phyloP scores from a whole-genome alignment of 2,888 invertebrate species.

The Drosophila subsilvestris region DNA sequence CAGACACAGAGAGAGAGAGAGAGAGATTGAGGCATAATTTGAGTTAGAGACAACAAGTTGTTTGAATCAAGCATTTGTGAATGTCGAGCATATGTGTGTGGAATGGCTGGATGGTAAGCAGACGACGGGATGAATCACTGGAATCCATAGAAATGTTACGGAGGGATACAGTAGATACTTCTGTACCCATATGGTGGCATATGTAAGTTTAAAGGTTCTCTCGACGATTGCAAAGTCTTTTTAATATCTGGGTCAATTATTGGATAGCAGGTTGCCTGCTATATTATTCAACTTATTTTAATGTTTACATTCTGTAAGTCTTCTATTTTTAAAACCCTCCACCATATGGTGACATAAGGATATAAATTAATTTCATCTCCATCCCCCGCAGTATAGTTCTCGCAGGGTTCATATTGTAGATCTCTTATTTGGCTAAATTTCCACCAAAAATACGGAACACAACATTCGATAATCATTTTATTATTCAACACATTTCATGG shows the following conservation, averaged over 20 bases:
- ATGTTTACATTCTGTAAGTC: no score
- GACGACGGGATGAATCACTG: slow-evolving; percentile 61
- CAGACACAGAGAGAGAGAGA: slow-evolving; percentile 9
- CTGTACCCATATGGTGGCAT: slow-evolving; percentile 11
- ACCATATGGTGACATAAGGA: not conserved
- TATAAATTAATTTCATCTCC: not conserved
- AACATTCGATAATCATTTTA: not conserved
- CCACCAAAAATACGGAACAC: no score
- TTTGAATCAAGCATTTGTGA: slow-evolving; percentile 33
- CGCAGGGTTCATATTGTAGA: not conserved
- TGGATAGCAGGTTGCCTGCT: no score
- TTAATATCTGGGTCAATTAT: not conserved
- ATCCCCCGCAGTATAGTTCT: not conserved
- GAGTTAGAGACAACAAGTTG: not conserved
- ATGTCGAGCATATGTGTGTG: slow-evolving; percentile 20
- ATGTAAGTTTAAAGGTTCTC: slow-evolving; percentile 9
- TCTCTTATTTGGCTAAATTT: no score
- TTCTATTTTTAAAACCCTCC: no score
- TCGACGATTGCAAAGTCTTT: no score
- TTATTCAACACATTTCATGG: not conserved
- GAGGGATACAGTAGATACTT: slow-evolving; percentile 13
- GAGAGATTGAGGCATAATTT: slow-evolving; percentile 6
- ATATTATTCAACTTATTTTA: no score
- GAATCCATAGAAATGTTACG: slow-evolving; percentile 36
- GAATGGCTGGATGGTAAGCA: slow-evolving; percentile 44